A percentile compares a stretch with the other conserved stretches of the same genome.
phyloP scores from a whole-genome alignment of 2,888 invertebrate species.

The Elgonia sp. region DNA sequence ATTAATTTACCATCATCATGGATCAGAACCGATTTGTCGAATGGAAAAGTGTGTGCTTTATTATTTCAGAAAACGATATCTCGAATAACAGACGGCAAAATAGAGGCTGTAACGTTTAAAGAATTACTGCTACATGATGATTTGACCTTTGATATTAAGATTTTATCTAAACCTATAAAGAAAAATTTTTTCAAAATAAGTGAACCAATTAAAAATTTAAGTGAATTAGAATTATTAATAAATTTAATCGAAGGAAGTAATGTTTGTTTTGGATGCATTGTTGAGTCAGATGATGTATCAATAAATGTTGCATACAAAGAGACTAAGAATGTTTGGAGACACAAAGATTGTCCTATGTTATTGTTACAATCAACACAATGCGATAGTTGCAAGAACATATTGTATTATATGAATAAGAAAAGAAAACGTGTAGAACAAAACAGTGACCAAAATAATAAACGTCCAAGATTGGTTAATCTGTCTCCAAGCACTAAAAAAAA shows the following conservation, averaged over 20 bases:
- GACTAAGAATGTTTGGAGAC: conserved; percentile 40
- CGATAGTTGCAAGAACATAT: conserved; percentile 10
- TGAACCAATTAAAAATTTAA: too few species aligned
- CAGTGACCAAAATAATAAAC: conserved; percentile 1
- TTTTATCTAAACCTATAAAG: conserved; percentile 4
- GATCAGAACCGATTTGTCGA: background rate
- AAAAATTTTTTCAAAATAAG: background rate
- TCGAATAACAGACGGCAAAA: conserved; percentile 14
- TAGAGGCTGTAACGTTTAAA: conserved; percentile 32
- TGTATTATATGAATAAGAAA: background rate
- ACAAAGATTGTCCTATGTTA: conserved; percentile 46
- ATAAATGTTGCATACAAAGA: conserved; percentile 32
- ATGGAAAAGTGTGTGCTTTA: conserved; percentile 21
- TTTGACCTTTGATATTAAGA: conserved; percentile 19
- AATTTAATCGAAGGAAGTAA: conserved; percentile 11
- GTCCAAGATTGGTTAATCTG: conserved; percentile 7
- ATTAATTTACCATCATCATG: conserved; percentile 27
- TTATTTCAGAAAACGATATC: conserved; percentile 6
- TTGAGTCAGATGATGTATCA: conserved; percentile 5
- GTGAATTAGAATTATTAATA: conserved; percentile 3
- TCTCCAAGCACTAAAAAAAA: conserved; percentile 13
- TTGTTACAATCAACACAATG: conserved; percentile 6
- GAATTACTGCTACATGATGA: conserved; percentile 37
- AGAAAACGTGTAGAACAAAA: conserved; percentile 23
- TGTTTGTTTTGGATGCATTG: conserved; percentile 9